Evolutionary conservation across 2,888 invertebrate species (phyloP).

Genomic region (Macrophya annulata): DNA sequence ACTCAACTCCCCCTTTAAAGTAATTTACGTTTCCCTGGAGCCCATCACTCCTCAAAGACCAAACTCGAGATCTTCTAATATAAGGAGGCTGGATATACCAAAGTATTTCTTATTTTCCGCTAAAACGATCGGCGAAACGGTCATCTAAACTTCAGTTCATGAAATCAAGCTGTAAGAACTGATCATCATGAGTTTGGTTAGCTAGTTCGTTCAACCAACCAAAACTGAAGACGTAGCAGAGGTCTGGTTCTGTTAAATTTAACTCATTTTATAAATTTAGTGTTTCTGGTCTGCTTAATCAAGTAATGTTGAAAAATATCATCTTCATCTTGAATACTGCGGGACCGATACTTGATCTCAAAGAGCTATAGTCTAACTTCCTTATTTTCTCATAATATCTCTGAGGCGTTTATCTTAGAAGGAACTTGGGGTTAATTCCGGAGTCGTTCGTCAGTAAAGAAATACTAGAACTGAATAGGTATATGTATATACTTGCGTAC

Average conservation of each 20-base stretch:
- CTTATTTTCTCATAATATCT: background rate
- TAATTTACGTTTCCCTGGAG: constrained; percentile 76
- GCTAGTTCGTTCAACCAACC: background rate
- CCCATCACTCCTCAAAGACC: constrained; percentile 71
- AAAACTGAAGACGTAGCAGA: background rate
- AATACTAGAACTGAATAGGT: constrained; percentile 55
- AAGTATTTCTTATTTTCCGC: background rate
- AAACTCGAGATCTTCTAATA: constrained; percentile 30
- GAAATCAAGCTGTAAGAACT: background rate
- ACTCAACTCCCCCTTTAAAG: constrained; percentile 76
- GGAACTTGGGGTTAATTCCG: constrained; percentile 75
- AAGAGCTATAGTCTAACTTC: constrained; percentile 36
- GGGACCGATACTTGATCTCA: no score
- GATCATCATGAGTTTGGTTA: background rate
- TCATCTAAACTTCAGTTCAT: background rate
- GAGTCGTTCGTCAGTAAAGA: constrained; percentile 72
- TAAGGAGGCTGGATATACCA: background rate
- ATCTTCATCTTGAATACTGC: background rate
- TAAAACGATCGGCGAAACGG: constrained; percentile 7
- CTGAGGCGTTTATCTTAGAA: background rate
- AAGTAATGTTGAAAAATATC: constrained; percentile 8
- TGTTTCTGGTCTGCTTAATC: constrained; percentile 31
- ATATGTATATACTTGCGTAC: constrained; percentile 64
- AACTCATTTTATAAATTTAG: constrained; percentile 65
- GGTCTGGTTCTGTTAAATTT: constrained; percentile 63